A percentile compares a stretch with the other conserved stretches of the same genome.
Conservation (phyloP, 1,140 invertebrate genomes). For the Carposina sasakii region DNA sequence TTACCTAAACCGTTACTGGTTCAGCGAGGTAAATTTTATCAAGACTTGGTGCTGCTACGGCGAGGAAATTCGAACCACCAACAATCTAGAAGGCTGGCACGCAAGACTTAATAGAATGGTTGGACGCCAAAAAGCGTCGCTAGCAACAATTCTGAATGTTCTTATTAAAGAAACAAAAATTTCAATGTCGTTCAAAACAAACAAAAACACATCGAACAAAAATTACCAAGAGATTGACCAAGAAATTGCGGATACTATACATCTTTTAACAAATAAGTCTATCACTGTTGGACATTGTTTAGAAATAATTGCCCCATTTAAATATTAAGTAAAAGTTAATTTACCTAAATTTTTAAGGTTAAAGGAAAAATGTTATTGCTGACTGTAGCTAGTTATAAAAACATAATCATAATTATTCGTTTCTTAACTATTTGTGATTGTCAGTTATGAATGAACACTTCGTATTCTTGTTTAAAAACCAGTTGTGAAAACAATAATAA, state of each 20-base stretch:
- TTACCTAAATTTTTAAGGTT: too few relatives aligned
- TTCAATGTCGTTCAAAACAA: background rate
- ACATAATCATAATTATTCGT: too few relatives aligned
- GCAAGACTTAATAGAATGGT: background rate
- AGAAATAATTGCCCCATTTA: slow-evolving; percentile 6
- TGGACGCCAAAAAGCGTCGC: background rate
- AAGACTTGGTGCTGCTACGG: slow-evolving; percentile 1
- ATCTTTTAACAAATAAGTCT: background rate
- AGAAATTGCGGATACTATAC: background rate
- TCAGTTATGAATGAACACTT: too few relatives aligned
- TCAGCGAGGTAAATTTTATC: background rate
- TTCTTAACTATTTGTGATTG: too few relatives aligned
- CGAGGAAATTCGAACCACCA: slow-evolving; percentile 1
- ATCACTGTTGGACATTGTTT: slow-evolving; percentile 7
- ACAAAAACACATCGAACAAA: background rate
- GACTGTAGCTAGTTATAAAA: too few relatives aligned
- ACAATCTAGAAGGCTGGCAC: slow-evolving; percentile 7
- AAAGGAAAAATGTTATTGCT: too few relatives aligned
- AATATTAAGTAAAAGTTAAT: too few relatives aligned
- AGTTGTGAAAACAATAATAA: too few relatives aligned
- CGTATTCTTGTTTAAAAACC: too few relatives aligned
- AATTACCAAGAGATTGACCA: slow-evolving; percentile 3
- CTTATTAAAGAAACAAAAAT: slow-evolving; percentile 1
- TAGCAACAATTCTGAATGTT: background rate
- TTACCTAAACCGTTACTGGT: slow-evolving; percentile 3